Evolutionary conservation across 2,888 invertebrate genomes (phyloP), one percentile per base, ranked within the genome.

Genomic region (Phytoseiulus persimilis): DNA sequence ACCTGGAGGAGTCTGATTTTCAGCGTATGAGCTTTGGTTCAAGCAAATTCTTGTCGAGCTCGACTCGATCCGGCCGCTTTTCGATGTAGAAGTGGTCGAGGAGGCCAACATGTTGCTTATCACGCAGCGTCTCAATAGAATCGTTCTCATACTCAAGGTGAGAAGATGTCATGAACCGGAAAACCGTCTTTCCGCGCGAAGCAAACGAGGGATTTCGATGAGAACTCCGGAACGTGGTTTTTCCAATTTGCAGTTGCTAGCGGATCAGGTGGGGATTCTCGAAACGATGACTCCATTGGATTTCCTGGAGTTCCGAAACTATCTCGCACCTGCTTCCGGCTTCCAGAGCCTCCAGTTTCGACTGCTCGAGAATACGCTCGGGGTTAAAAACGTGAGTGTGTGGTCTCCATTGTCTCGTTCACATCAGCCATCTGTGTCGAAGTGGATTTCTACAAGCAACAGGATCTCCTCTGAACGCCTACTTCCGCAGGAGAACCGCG

Each of bases 261-360:
- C 97, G 83, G 99, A 99, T 92, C 99, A 99, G 94, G 97, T 99
- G 83, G 96, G 96, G 93, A 98, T 99, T 91, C 93, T 99, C 91
- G 99, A 99, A 93, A 99, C 99, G 0, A 99, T 99, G 99, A 98
- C 98, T 0, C 98, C 99, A 0, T 93, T 98, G 90, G 99, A 99
- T 93, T 99, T 99, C 92, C 96, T 99, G 95, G 98, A 98, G 92
- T 99, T 99, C 93, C 92, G 94, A 89, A 95, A 96, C 91, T 97
- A 97, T 92, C 94, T 99, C 83, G 95, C 96, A 23, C 97, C 99
- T 0, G 98, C 99, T 0, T 99, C 99, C 0, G 99, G 99, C 0
- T 99, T 99, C 93, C 99, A 99, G 93, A 98, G 98, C 92, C 93
- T 98, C 83, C 97, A 99, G 93, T 99, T 99, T 93, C 95, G 99